These are phyloP conservation scores for Aethes cnicana DNA, from an alignment of 2,888 invertebrate species.

Conservation along the genomic window DNA sequence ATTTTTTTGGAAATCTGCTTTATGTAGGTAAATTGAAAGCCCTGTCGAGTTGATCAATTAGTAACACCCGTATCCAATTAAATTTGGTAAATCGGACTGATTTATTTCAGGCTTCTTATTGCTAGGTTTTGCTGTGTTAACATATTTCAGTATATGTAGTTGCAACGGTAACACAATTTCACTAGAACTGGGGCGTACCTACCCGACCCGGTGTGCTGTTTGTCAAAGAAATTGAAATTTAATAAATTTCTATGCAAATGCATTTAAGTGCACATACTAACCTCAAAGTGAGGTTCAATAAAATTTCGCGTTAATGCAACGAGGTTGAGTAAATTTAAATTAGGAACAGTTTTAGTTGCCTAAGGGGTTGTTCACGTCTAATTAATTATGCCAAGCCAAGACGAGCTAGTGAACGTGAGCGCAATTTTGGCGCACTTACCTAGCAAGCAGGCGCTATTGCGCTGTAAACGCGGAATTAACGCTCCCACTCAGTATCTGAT, in stretches of 20 bases:
- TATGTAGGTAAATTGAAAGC: no score
- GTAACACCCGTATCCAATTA: no score
- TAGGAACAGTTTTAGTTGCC: slow-evolving; percentile 32
- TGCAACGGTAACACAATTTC: no score
- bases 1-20: no score
- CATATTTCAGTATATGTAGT: no score
- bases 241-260: neutral
- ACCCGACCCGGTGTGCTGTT: neutral
- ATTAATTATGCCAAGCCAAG: slow-evolving; percentile 46
- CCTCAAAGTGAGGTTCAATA: slow-evolving; percentile 9
- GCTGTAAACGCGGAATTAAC: slow-evolving; percentile 43
- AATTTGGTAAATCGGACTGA: no score
- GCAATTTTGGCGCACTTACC: slow-evolving; percentile 43
- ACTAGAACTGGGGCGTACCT: no score
- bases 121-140: no score
- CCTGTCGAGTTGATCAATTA: no score
- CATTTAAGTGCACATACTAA: neutral
- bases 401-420: slow-evolving; percentile 46
- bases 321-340: slow-evolving; percentile 30
- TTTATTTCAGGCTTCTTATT: no score
- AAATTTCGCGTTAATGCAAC: slow-evolving; percentile 17
- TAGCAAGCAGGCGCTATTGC: slow-evolving; percentile 32
- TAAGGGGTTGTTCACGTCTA: slow-evolving; percentile 37
- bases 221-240: neutral
- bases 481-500: slow-evolving; percentile 40